Conservation (phyloP, 2,888 invertebrate genomes). For the Metopia argyrocephala region DNA sequence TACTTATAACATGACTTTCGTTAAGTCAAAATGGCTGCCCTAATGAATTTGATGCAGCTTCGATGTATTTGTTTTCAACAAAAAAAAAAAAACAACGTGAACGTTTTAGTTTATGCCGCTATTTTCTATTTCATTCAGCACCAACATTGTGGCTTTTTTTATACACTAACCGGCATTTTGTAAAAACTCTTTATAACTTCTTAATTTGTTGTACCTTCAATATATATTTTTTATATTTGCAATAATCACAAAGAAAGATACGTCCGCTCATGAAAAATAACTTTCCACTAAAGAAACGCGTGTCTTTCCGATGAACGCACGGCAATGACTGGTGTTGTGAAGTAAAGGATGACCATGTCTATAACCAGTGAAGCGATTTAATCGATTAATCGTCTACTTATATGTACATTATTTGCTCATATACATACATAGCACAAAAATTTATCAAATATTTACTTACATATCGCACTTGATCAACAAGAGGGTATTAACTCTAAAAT, state of each 20-base stretch:
- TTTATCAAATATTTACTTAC: no score
- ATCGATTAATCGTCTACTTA: not conserved
- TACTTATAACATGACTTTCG: conserved; percentile 23
- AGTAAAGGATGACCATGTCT: not conserved
- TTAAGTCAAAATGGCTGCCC: conserved; percentile 65
- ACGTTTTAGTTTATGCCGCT: conserved; percentile 46
- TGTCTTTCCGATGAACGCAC: conserved; percentile 43
- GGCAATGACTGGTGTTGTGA: conserved; percentile 37
- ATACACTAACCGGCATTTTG: conserved; percentile 11
- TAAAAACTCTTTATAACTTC: not conserved
- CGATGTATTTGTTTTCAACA: conserved; percentile 56
- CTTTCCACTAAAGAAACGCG: conserved; percentile 40
- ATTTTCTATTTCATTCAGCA: not conserved
- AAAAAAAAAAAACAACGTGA: conserved; percentile 52
- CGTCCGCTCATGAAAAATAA: conserved; percentile 6
- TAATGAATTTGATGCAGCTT: conserved; percentile 40
- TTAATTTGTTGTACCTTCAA: conserved; percentile 33
- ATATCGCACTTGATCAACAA: no score
- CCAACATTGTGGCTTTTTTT: conserved; percentile 1
- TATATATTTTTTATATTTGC: not conserved
- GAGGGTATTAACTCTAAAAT: no score
- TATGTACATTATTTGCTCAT: not conserved
- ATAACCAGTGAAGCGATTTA: conserved; percentile 13
- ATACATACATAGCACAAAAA: not conserved
- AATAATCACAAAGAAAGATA: conserved; percentile 28